These are phyloP conservation scores for Lepidurus couesii DNA, from an alignment of 1,140 invertebrate species.

Conservation along the genomic window DNA sequence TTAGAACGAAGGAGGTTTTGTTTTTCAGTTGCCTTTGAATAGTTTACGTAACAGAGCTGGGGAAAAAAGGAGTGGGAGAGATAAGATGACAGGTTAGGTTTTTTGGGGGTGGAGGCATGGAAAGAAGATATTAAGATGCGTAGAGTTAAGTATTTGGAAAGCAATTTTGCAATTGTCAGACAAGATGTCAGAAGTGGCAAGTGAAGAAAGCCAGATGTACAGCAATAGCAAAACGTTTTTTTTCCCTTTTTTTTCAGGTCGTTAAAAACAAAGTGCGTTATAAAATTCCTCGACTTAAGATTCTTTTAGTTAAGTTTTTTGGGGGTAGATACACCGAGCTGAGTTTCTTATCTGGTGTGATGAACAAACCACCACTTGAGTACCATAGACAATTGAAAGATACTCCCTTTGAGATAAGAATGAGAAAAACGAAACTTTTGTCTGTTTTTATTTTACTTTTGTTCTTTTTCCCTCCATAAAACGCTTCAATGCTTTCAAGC, in stretches of 20 bases:
- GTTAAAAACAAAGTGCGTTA: slow-evolving; percentile 17
- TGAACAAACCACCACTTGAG: neutral
- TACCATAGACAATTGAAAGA: neutral
- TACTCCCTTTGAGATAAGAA: neutral
- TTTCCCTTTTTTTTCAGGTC: neutral
- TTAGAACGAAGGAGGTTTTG: no score
- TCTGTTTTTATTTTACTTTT: no score
- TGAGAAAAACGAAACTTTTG: neutral
- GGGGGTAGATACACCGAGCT: no score
- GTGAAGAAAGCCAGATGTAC: slow-evolving; percentile 7
- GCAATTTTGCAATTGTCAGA: slow-evolving; percentile 17
- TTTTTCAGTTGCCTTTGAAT: no score
- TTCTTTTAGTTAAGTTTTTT: no score
- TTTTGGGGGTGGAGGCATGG: neutral
- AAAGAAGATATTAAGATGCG: neutral
- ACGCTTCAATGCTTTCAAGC: no score
- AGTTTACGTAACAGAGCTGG: no score
- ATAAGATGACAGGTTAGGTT: no score
- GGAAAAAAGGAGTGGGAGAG: no score
- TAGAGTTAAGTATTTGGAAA: slow-evolving; percentile 15
- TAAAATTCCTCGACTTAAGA: neutral
- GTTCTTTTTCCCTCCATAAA: no score
- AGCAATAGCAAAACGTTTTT: no score
- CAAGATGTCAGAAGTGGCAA: slow-evolving; percentile 18
- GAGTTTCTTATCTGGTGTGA: neutral